Conservation (phyloP, 2,113 vertebrate genomes). For the Sebastes fasciatus region DNA sequence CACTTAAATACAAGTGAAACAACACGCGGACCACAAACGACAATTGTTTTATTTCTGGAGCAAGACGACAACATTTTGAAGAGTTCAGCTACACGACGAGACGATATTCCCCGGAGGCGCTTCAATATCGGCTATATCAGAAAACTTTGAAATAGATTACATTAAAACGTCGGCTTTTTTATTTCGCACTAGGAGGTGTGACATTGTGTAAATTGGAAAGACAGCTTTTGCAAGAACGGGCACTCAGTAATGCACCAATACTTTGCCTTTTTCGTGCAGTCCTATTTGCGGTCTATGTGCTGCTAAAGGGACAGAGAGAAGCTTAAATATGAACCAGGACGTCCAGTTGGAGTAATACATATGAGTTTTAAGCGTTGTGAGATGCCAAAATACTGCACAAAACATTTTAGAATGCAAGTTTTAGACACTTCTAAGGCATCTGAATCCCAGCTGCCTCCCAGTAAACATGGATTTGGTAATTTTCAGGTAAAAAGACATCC, state of each 20-base stretch:
- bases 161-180: background rate
- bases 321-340: background rate
- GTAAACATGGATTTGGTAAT: background rate
- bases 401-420: background rate
- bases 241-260: no score
- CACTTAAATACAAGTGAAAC: slow-evolving; percentile 21
- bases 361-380: background rate
- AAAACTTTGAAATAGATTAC: slow-evolving; percentile 4
- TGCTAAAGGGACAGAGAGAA: background rate
- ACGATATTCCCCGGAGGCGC: background rate
- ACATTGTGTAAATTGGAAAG: background rate
- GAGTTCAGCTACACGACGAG: background rate
- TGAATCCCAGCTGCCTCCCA: background rate
- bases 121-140: background rate
- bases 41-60: slow-evolving; percentile 30
- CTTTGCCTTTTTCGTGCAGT: no score
- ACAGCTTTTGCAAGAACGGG: background rate
- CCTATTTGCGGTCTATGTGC: no score
- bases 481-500: background rate
- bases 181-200: background rate
- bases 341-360: background rate
- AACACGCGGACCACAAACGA: background rate
- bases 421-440: background rate
- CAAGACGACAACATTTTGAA: background rate
- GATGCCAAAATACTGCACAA: background rate